Evolutionary conservation across 2,797 vertebrate genomes (phyloP).

Genomic region (Podarcis siculus): DNA sequence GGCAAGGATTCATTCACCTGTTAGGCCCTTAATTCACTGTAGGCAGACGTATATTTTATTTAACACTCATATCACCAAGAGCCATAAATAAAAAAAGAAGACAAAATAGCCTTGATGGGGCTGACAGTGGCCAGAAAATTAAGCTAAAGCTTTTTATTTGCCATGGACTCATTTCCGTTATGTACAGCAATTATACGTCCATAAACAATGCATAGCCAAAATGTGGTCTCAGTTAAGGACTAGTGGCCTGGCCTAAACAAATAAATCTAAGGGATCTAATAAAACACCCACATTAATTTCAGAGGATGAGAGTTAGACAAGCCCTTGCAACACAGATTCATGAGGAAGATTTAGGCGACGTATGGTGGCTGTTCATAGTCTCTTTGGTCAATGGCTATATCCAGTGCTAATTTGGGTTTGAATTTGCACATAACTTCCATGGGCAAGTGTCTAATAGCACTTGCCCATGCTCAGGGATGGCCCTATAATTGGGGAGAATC

Average conservation of each 20-base stretch:
- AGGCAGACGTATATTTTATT: constrained; percentile 72
- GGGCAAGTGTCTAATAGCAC: not conserved
- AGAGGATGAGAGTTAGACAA: not conserved
- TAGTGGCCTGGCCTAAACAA: not conserved
- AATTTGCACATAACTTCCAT: not conserved
- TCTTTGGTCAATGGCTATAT: not conserved
- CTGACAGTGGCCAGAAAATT: constrained; percentile 58
- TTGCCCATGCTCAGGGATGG: not conserved
- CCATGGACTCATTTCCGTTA: constrained; percentile 38
- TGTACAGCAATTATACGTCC: not conserved
- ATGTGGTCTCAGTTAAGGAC: not conserved
- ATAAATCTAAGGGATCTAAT: not conserved
- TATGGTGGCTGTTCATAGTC: not conserved
- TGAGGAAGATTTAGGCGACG: not conserved
- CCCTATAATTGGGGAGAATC: no score
- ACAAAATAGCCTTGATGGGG: constrained; percentile 59
- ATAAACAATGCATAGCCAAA: not conserved
- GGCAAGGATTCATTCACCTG: constrained; percentile 71
- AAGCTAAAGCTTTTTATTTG: constrained; percentile 49
- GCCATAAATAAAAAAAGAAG: constrained; percentile 66
- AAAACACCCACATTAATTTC: not conserved
- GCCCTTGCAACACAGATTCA: not conserved
- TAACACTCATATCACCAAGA: constrained; percentile 56
- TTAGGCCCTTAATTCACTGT: constrained; percentile 73
- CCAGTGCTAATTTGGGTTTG: not conserved